Percentiles rank a stretch among this genome's conserved stretches.
Evolutionary conservation across 92 coral and sea anemone genomes (phyloP).

Genomic region (Phenganax subtilis): DNA sequence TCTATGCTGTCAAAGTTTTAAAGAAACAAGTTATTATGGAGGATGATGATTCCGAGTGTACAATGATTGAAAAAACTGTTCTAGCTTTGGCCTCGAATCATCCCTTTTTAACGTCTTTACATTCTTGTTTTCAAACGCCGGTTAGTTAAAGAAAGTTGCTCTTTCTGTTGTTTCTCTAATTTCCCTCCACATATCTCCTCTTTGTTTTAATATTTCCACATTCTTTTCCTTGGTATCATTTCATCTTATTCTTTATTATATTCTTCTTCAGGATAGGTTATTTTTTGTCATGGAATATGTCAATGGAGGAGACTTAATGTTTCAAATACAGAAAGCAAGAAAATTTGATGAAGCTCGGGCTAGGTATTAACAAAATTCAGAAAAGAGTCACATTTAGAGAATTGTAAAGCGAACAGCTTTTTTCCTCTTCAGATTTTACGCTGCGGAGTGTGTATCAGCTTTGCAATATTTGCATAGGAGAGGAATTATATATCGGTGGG

Average conservation of each 20-base stretch:
- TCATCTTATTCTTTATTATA: background rate
- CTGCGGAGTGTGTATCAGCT: constrained; percentile 91
- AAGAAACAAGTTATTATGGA: constrained; percentile 87
- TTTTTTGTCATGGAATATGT: constrained; percentile 99
- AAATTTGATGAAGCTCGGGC: constrained; percentile 91
- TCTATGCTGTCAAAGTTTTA: constrained; percentile 79
- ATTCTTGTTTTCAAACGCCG: constrained; percentile 91
- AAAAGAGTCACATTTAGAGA: background rate
- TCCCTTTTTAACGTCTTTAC: constrained; percentile 86
- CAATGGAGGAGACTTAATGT: constrained; percentile 96
- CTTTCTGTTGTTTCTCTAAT: background rate
- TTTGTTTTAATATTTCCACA: background rate
- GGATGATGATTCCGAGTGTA: constrained; percentile 95
- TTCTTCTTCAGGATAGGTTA: constrained; percentile 66
- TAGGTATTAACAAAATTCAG: constrained; percentile 44
- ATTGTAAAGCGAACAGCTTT: background rate
- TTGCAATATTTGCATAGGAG: constrained; percentile 74
- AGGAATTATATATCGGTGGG: constrained; percentile 93
- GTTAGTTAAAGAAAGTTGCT: constrained; percentile 25
- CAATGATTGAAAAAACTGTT: constrained; percentile 92
- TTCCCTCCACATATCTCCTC: background rate
- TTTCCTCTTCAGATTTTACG: constrained; percentile 68
- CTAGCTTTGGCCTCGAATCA: constrained; percentile 86
- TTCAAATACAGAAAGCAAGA: constrained; percentile 94
- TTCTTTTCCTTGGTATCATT: no score